A percentile compares a stretch with the other conserved stretches of the same genome.
Conservation (phyloP, 2,113 vertebrate species). For the Alethe diademata region DNA sequence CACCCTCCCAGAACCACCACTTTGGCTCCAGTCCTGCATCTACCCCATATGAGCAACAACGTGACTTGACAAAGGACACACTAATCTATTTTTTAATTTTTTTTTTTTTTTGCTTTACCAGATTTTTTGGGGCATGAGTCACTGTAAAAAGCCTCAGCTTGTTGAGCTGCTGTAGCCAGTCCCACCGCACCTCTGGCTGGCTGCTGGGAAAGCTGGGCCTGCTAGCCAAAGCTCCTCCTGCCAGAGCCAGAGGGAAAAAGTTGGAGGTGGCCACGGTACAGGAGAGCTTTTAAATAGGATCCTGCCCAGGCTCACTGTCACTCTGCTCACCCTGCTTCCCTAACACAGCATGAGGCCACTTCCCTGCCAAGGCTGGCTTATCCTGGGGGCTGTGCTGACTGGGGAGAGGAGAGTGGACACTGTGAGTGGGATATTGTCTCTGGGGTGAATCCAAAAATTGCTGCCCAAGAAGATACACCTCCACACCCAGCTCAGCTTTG, state of each 20-base stretch:
- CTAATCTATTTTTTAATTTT: neutral
- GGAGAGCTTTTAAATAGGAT: neutral
- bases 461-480: neutral
- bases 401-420: neutral
- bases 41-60: neutral
- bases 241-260: neutral
- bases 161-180: neutral
- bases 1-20: neutral
- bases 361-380: neutral
- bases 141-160: neutral
- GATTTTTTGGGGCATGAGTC: slow-evolving; percentile 3
- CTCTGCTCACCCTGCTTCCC: neutral
- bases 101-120: neutral
- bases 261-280: fast-evolving
- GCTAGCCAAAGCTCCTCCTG: neutral
- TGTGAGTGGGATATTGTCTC: neutral
- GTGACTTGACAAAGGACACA: neutral
- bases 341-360: neutral
- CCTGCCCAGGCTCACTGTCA: neutral
- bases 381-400: neutral
- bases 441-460: neutral
- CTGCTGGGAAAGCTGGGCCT: neutral
- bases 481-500: neutral
- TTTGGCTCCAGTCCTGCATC: neutral
- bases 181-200: fast-evolving